Percentiles rank a stretch among this genome's conserved stretches.
phyloP scores from a whole-genome alignment of 2,797 vertebrate genomes.

The Thaleichthys pacificus region DNA sequence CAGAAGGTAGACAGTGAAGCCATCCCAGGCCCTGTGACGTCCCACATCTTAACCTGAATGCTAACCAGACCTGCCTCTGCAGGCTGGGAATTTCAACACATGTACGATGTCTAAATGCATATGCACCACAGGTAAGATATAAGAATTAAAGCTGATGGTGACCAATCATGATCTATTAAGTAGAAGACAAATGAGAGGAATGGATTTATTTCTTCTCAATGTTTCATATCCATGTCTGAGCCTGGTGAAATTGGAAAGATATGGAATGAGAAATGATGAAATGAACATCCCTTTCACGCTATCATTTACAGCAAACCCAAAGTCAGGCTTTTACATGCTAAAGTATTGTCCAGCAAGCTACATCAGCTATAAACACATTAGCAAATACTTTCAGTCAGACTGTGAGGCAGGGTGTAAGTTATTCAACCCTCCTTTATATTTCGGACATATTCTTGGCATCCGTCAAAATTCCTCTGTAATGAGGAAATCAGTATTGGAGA shows the following conservation, averaged over 20 bases:
- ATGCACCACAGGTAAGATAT: neutral
- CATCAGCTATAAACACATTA: slow-evolving; percentile 56
- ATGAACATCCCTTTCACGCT: neutral
- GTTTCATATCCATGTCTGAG: neutral
- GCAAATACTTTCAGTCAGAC: slow-evolving; percentile 54
- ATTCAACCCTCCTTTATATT: slow-evolving; percentile 65
- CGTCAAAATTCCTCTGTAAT: slow-evolving; percentile 66
- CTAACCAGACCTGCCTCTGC: slow-evolving; percentile 26
- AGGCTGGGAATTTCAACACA: slow-evolving; percentile 7
- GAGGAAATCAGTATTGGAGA: slow-evolving; percentile 62
- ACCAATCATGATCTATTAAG: neutral
- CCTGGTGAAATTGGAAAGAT: too few species aligned
- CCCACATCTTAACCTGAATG: slow-evolving; percentile 33
- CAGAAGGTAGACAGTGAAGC: slow-evolving; percentile 35
- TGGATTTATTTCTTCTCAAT: neutral
- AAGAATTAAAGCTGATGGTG: slow-evolving; percentile 7
- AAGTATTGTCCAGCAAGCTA: slow-evolving; percentile 26
- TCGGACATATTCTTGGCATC: slow-evolving; percentile 69
- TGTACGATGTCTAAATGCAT: too few species aligned
- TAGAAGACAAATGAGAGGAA: neutral
- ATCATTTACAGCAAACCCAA: neutral
- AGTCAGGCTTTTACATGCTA: neutral
- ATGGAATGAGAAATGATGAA: too few species aligned
- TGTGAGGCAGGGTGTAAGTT: slow-evolving; percentile 47
- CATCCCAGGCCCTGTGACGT: slow-evolving; percentile 23